Percentiles rank a stretch among this genome's conserved stretches.
phyloP scores from a whole-genome alignment of 2,113 vertebrate genomes.

The Cryptomyrus ogoouensis region DNA sequence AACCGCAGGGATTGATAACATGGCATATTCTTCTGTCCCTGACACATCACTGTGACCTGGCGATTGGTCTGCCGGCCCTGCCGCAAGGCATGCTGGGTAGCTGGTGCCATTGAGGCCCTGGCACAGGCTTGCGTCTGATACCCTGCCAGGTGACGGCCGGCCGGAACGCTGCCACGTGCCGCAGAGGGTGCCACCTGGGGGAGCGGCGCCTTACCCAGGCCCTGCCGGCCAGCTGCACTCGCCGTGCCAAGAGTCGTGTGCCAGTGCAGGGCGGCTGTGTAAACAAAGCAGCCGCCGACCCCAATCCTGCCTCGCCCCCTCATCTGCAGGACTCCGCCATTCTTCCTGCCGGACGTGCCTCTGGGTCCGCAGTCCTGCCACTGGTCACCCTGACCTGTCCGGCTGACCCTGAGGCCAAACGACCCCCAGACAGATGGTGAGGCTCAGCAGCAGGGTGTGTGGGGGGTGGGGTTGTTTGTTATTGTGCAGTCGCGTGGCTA shows the following conservation, averaged over 20 bases:
- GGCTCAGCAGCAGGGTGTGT: conserved; percentile 10
- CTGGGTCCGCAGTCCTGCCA: background rate
- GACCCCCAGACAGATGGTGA: conserved; percentile 49
- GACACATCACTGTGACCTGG: background rate
- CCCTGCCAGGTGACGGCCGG: conserved; percentile 40
- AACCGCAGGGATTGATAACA: background rate
- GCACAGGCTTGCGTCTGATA: conserved; percentile 39
- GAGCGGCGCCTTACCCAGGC: background rate
- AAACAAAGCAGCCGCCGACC: background rate
- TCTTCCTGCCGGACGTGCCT: background rate
- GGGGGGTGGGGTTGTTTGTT: conserved; percentile 29
- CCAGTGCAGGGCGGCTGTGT: background rate
- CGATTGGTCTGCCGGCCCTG: background rate
- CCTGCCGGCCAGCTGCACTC: background rate
- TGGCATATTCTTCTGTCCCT: background rate
- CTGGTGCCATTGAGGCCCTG: conserved; percentile 33
- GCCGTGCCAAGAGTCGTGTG: background rate
- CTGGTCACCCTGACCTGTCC: conserved; percentile 3
- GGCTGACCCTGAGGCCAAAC: conserved; percentile 39
- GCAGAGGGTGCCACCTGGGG: conserved; percentile 27
- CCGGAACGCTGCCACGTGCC: conserved; percentile 48
- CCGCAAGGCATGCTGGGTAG: background rate
- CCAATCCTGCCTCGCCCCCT: background rate
- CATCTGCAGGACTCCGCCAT: background rate
- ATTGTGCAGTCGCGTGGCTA: conserved; percentile 36